Base-by-base conservation (phyloP, 2,888 invertebrate species). In the Rhodophaea formosa region DNA sequence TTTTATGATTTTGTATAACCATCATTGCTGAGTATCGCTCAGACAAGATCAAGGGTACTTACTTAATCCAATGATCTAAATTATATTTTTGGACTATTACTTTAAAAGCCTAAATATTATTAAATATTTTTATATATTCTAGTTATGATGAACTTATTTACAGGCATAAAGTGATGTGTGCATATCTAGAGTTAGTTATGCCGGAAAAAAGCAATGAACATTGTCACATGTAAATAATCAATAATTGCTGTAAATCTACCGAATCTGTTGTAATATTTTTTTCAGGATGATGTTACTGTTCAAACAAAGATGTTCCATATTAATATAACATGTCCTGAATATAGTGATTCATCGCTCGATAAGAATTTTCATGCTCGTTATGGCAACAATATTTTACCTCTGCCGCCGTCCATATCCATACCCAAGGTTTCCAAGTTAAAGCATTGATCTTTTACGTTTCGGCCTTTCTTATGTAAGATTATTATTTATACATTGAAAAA, bases 301-400 rank as follows among this genome's bases (percentile, higher is more conserved):
- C 75, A 70, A 64, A 67, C 64, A 66, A 63, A 62, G 56, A 54
- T 47, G 57, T 49, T 43, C 12, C 23, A 53, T 62, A 62, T 67
- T 62, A 62, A 67, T 57, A 64, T 68, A 61, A 71, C 71, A 69
- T 65, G 60, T 64, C 77, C 73, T 52, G 80, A 77, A 63, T 79
- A 77, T 66, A 79, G 77, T 67, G 82, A 83, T 69, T 70, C 72
- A 46, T 84, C 86, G 59, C 59, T 84, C 70, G 88, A 92, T 77
- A 86, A 84, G 74, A 84, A 86, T 63, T 92, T 92, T 76, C 87
- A 91, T 69, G 76, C 79, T 64, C 80, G 92, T 86, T 92, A 92
- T 65, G 91, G 92, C 70, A 88, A 91, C 71, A 88, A 90, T 63
- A 75, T 92, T 47, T 77, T 91, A 64, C 92, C 92, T 51, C 74